These are phyloP conservation scores for Axis porcinus DNA, from an alignment of 2,113 vertebrate genomes.

Conservation along the genomic window DNA sequence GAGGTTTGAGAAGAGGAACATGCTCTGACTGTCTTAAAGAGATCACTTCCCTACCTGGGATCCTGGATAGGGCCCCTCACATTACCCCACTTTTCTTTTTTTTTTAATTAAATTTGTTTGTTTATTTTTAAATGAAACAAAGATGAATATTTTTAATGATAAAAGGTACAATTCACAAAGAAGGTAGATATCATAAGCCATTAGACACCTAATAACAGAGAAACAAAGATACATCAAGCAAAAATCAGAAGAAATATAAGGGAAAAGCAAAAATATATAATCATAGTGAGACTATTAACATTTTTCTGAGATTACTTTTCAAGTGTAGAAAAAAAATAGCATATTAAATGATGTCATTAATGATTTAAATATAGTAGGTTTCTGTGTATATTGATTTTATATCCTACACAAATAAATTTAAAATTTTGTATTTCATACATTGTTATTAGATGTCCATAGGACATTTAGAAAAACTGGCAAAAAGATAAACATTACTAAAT, in stretches of 20 bases:
- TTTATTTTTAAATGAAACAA: background rate
- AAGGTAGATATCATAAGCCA: background rate
- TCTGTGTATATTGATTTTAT: background rate
- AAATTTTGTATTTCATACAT: background rate
- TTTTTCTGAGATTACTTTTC: background rate
- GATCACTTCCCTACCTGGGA: background rate
- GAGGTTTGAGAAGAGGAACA: background rate
- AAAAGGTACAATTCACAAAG: background rate
- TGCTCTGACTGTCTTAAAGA: background rate
- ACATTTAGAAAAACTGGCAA: background rate
- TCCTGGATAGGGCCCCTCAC: background rate
- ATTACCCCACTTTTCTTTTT: background rate
- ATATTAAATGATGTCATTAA: background rate
- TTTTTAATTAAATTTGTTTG: background rate
- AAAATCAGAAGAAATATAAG: background rate
- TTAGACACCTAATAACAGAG: background rate
- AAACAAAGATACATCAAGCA: background rate
- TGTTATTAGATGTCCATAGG: background rate
- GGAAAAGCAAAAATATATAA: background rate
- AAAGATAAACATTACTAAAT: background rate
- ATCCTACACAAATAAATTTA: background rate
- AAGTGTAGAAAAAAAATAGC: background rate
- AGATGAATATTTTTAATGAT: background rate
- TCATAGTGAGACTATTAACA: background rate
- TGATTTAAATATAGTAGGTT: background rate